Evolutionary conservation across 2,888 invertebrate genomes (phyloP).

Genomic region (Acrocyrtus sp.): DNA sequence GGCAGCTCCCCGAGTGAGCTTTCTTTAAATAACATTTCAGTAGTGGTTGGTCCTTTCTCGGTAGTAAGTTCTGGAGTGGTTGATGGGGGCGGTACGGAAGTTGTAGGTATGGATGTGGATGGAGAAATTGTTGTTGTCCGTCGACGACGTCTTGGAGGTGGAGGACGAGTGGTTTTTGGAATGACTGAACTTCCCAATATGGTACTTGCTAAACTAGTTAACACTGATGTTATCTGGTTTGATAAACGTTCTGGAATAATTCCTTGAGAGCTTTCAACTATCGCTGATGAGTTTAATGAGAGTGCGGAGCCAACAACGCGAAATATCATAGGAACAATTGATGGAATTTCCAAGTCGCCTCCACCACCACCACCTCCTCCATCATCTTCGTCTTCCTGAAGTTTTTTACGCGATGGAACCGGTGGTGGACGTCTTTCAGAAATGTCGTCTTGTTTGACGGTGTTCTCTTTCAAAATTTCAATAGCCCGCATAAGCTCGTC

Average conservation of each 20-base stretch:
- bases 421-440: background rate
- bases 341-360: conserved; percentile 1
- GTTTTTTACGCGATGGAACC: background rate
- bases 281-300: conserved; percentile 30
- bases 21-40: conserved; percentile 18
- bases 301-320: conserved; percentile 43
- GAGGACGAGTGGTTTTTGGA: background rate
- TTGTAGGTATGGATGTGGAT: background rate
- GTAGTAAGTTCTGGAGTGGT: background rate
- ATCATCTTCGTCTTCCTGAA: conserved; percentile 31
- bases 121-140: conserved; percentile 6
- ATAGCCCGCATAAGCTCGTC: conserved; percentile 25
- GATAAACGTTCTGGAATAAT: conserved; percentile 39
- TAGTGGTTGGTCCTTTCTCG: background rate
- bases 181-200: conserved; percentile 3
- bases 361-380: background rate
- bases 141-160: conserved; percentile 12
- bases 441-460: background rate
- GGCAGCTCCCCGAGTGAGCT: conserved; percentile 5
- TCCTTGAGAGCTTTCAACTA: conserved; percentile 32
- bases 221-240: conserved; percentile 13
- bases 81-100: background rate
- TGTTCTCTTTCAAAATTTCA: background rate
- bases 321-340: conserved; percentile 32
- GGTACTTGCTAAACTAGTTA: conserved; percentile 11